Percentiles rank a stretch among this genome's conserved stretches.
Evolutionary conservation across 2,797 vertebrate genomes (phyloP).

Genomic region (Ctenopoma kingsleyae): DNA sequence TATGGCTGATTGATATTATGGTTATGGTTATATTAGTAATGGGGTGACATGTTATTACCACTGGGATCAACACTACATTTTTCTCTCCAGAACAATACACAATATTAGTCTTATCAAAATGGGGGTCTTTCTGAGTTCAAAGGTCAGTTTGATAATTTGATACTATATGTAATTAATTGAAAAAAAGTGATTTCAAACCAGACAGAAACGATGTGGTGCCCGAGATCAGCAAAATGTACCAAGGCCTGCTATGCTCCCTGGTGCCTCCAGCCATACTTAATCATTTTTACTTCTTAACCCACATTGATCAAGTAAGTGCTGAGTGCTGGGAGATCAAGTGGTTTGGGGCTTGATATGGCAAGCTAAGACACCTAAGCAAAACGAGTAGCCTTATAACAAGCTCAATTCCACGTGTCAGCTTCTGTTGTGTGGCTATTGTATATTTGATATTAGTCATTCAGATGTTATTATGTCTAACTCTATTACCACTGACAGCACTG

Average conservation of each 20-base stretch:
- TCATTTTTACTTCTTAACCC: constrained; percentile 58
- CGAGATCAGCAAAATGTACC: constrained; percentile 41
- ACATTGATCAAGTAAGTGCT: constrained; percentile 56
- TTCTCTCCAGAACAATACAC: constrained; percentile 17
- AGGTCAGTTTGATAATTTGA: constrained; percentile 62
- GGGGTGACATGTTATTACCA: constrained; percentile 40
- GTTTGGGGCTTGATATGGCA: constrained; percentile 12
- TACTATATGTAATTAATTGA: constrained; percentile 68
- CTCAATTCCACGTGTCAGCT: constrained; percentile 48
- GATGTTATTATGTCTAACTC: constrained; percentile 62
- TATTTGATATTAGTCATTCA: constrained; percentile 59
- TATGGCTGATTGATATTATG: constrained; percentile 38
- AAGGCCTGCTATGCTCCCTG: constrained; percentile 16
- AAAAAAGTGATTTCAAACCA: constrained; percentile 56
- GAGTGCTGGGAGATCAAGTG: constrained; percentile 45
- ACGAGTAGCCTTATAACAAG: constrained; percentile 37
- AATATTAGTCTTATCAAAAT: constrained; percentile 43
- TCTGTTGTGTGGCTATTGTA: constrained; percentile 47
- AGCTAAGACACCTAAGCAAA: constrained; percentile 49
- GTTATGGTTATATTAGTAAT: constrained; percentile 55
- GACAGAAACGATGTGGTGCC: constrained; percentile 23
- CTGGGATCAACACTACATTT: constrained; percentile 31
- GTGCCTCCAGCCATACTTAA: constrained; percentile 40
- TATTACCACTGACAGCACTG: constrained; percentile 60
- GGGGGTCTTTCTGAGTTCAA: constrained; percentile 46